These are phyloP conservation scores for Rhabdophis nuchalis DNA, from an alignment of 2,797 vertebrate genomes.

Conservation along the genomic window DNA sequence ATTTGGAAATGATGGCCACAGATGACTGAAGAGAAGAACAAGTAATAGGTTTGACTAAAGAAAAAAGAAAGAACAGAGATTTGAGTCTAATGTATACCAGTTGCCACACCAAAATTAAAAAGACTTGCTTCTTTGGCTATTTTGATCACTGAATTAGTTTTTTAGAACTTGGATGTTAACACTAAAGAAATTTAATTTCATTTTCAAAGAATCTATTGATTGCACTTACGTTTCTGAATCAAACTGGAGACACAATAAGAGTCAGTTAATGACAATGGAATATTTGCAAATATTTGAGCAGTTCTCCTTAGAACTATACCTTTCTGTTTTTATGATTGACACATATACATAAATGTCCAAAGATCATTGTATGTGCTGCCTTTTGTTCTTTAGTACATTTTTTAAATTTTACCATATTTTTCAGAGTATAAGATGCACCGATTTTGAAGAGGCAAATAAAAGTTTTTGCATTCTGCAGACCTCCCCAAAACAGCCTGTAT, in stretches of 20 bases:
- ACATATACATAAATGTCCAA: neutral
- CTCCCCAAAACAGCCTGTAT: too few species aligned
- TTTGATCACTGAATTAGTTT: neutral
- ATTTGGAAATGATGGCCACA: neutral
- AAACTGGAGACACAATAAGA: neutral
- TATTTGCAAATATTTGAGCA: neutral
- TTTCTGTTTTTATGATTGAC: neutral
- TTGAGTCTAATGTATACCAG: neutral
- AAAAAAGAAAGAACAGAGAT: neutral
- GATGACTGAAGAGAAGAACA: neutral
- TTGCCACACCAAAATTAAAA: neutral
- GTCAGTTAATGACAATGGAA: neutral
- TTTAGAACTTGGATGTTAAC: neutral
- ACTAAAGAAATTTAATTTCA: neutral
- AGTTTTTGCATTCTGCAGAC: too few species aligned
- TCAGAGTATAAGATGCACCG: too few species aligned
- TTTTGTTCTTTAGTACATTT: neutral
- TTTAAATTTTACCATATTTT: neutral
- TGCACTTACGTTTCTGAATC: neutral
- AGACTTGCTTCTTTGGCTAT: neutral
- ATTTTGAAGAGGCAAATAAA: too few species aligned
- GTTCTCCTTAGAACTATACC: neutral
- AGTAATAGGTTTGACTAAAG: neutral
- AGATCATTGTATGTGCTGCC: neutral
- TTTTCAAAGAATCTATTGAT: neutral